Evolutionary conservation across 2,797 vertebrate genomes (phyloP), one percentile per base, ranked within the genome.

Genomic region (Pseudochromis fuscus): DNA sequence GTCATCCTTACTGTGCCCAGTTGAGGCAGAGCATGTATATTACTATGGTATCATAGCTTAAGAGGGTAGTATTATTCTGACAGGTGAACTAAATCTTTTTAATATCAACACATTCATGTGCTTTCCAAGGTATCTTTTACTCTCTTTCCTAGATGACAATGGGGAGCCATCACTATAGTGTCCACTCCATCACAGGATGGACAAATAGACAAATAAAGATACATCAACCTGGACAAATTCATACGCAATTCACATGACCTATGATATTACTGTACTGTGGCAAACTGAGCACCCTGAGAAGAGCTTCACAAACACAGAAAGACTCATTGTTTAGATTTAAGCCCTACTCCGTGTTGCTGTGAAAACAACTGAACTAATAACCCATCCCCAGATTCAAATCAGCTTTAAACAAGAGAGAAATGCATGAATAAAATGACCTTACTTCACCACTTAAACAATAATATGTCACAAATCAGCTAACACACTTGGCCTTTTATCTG

Each of bases 41-140:
- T 30, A 30, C n/a, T n/a, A n/a, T n/a, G n/a, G n/a, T n/a, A n/a
- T n/a, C n/a, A n/a, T n/a, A n/a, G 33, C 33, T 35, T 35, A 10
- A 35, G 4, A 35, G 33, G 11, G 33, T 15, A 33, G 31, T 33
- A 33, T n/a, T n/a, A n/a, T n/a, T n/a, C n/a, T n/a, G n/a, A n/a
- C n/a, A n/a, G n/a, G 67, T 37, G n/a, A 63, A 62, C 27, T 3
- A 52, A 13, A 19, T 38, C 24, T 67, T 49, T 55, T 42, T 23
- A 21, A 16, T n/a, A 27, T 33, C 9, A 58, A 31, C 16, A 27
- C 38, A 37, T 38, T 56, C 12, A 55, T 25, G 27, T 31, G 30
- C 13, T 46, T 58, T 53, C 25, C 19, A 61, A 3, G 0, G 48
- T 24, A 44, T 24, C 33, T 27, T 38, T 53, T 50, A 25, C 50